Percentiles rank a stretch among this genome's conserved stretches.
phyloP scores from a whole-genome alignment of 2,797 vertebrate genomes.

The Typhlichthys subterraneus region DNA sequence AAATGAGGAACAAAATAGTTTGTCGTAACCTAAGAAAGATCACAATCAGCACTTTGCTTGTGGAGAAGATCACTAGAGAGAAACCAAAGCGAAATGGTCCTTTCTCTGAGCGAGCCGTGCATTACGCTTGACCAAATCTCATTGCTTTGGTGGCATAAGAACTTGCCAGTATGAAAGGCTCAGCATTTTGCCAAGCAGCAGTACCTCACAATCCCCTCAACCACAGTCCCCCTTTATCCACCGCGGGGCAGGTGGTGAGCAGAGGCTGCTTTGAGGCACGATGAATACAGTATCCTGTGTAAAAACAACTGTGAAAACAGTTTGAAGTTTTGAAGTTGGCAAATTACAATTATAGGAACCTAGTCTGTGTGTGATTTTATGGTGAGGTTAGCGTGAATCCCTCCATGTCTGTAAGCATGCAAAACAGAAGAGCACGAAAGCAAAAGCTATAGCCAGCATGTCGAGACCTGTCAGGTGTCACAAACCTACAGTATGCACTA shows the following conservation, averaged over 20 bases:
- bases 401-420: conserved; percentile 48
- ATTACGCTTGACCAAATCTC: too few relatives aligned
- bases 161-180: too few relatives aligned
- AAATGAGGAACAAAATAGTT: too few relatives aligned
- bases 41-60: conserved; percentile 44
- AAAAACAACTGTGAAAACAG: conserved; percentile 39
- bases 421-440: conserved; percentile 50
- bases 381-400: conserved; percentile 2
- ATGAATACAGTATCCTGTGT: conserved; percentile 35
- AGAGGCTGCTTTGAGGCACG: conserved; percentile 3
- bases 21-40: too few relatives aligned
- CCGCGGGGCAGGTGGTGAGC: too few relatives aligned
- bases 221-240: too few relatives aligned
- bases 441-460: conserved; percentile 60
- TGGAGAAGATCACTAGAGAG: conserved; percentile 55
- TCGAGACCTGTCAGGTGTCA: conserved; percentile 59
- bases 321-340: conserved; percentile 35
- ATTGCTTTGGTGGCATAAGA: too few relatives aligned
- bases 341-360: conserved; percentile 25
- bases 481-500: not conserved
- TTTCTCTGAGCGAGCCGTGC: too few relatives aligned
- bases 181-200: too few relatives aligned
- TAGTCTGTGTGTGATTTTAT: conserved; percentile 1
- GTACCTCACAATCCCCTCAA: too few relatives aligned
- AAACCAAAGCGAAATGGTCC: too few relatives aligned